Evolutionary conservation across 2,888 invertebrate species (phyloP), one percentile per base, ranked within the genome.

Genomic region (Scrobipalpa atriplicella): DNA sequence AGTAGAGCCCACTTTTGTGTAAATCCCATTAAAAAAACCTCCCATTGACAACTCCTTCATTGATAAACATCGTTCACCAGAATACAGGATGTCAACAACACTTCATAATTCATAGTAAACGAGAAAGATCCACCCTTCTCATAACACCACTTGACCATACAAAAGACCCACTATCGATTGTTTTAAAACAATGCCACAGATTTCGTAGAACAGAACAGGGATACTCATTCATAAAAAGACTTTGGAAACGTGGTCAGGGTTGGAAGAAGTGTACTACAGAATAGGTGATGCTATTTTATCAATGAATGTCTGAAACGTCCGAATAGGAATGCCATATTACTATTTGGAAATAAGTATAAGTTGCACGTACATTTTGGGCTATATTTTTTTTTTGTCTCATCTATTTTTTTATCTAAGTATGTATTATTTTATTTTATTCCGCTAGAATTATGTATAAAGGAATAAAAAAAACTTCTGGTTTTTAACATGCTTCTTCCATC

Each of bases 181-280:
- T 89, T 86, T 86, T 84, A 84, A 82, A 80, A 84, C 85, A 85
- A 81, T 79, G 77, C 80, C 79, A 83, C 81, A 77, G 73, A 78
- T 78, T 89, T 89, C 89, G 81, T 79, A 81, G 89, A 89, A 89
- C 83, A 84, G 79, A 82, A 84, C 67, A 86, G 83, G 29, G 29
- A 29, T 29, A 29, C 77, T 80, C 84, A 82, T 86, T 89, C 84
- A 85, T 72, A 70, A 67, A 77, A 78, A 80, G 82, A 81, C 79
- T 81, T 81, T 80, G 83, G 83, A 78, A 84, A n/a, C 18, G 16
- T 47, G 3, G 47, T 5, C 16, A 47, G 47, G 47, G 47, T 47
- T 47, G 47, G n/a, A 47, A n/a, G 16, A 47, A 10, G n/a, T 47
- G 47, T 16, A n/a, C 47, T 16, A 47, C 16, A 10, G 10, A 7